Evolutionary conservation across 2,888 invertebrate species (phyloP), one percentile per base, ranked within the genome.

Genomic region (Argynnis bischoffii): DNA sequence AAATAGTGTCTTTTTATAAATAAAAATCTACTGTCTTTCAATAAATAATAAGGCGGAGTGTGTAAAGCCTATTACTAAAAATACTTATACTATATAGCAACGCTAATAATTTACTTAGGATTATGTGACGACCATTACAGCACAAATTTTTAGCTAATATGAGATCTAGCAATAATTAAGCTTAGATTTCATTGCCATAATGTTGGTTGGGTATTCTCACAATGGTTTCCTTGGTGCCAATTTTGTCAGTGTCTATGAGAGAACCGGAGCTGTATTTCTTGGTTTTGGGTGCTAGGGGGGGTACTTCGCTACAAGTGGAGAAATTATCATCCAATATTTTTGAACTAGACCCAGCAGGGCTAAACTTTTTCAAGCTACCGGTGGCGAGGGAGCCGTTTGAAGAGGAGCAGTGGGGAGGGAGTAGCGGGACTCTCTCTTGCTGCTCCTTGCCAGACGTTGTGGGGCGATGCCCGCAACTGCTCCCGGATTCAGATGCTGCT

Each of bases 181-280:
- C 3, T 6, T 77, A 77, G 68, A 77, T 77, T 55, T 92, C 92
- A 72, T 92, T 92, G 59, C 90, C 89, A 63, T 79, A 86, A 64
- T 88, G 87, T 35, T 85, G 80, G 74, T 88, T 88, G 1, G 88
- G 90, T 87, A 93, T 89, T 76, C 92, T 85, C 60, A 92, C 87
- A 11, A 93, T 82, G 0, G 92, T 92, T 16, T 93, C 93, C 70
- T 79, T 87, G n/a, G 89, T 87, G 48, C 88, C 84, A 50, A 85
- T 70, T 78, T 85, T 89, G 21, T 92, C 92, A 0, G 85, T 80
- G 53, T 93, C 93, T 56, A 92, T 86, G 13, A 93, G 86, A 0
- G 93, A 93, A 13, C 88, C 90, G 1, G 91, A 88, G 72, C 92
- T 92, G 59, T 86, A 89, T 78, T 93, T 93, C 69, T 92, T 92